Evolutionary conservation across 2,113 vertebrate genomes (phyloP).

Genomic region (Australoheros scitulus): DNA sequence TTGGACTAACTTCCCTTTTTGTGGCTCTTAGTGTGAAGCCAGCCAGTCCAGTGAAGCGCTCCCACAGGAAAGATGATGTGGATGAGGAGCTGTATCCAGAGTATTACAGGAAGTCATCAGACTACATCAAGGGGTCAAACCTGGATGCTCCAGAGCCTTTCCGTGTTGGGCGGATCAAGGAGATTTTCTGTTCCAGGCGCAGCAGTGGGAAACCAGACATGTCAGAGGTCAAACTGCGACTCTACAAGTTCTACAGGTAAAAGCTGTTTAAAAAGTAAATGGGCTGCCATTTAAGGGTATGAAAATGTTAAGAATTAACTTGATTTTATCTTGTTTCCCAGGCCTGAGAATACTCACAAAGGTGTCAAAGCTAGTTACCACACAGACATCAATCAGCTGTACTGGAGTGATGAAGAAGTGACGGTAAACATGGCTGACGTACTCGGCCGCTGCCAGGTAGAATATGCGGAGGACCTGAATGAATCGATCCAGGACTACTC

Average conservation of each 20-base stretch:
- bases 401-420: slow-evolving; percentile 95
- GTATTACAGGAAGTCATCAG: slow-evolving; percentile 94
- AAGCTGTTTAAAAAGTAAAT: fast-evolving
- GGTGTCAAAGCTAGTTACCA: slow-evolving; percentile 90
- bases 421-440: slow-evolving; percentile 84
- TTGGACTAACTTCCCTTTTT: neutral
- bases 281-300: neutral
- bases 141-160: slow-evolving; percentile 90
- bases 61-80: slow-evolving; percentile 89
- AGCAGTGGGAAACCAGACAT: slow-evolving; percentile 85
- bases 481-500: slow-evolving; percentile 89
- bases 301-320: neutral
- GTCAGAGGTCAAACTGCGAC: slow-evolving; percentile 85
- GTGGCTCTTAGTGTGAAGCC: slow-evolving; percentile 83
- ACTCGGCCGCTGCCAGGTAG: slow-evolving; percentile 88
- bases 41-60: slow-evolving; percentile 88
- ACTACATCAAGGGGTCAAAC: slow-evolving; percentile 98
- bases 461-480: slow-evolving; percentile 90
- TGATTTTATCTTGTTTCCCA: slow-evolving; percentile 33
- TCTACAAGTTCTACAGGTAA: slow-evolving; percentile 94
- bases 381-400: slow-evolving; percentile 92
- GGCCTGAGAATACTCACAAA: slow-evolving; percentile 95
- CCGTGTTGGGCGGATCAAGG: slow-evolving; percentile 89
- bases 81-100: slow-evolving; percentile 94
- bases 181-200: slow-evolving; percentile 89